Conservation (phyloP, 2,888 invertebrate species). For the Timema podura region DNA sequence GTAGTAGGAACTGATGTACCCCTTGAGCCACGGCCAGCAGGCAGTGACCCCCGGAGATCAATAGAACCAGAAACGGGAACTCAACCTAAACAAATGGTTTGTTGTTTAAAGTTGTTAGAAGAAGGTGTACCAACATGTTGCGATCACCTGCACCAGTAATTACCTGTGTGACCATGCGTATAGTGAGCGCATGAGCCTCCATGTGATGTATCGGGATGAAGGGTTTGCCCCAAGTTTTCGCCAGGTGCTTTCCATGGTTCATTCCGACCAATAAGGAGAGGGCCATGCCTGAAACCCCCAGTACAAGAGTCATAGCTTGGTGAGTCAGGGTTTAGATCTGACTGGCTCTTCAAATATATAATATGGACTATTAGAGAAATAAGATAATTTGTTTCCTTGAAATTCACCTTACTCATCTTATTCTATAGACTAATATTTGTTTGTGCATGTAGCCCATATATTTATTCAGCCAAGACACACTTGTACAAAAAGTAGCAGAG, state of each 20-base stretch:
- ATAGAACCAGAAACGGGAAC: slow-evolving; percentile 84
- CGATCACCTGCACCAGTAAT: too few relatives aligned
- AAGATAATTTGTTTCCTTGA: too few relatives aligned
- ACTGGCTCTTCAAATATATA: neutral
- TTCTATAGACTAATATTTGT: too few relatives aligned
- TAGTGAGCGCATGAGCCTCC: slow-evolving; percentile 95
- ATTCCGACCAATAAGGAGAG: slow-evolving; percentile 76
- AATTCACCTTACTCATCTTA: neutral
- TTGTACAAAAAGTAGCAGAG: neutral
- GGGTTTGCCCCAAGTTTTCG: slow-evolving; percentile 64
- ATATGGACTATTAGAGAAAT: slow-evolving; percentile 14
- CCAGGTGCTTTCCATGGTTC: slow-evolving; percentile 74
- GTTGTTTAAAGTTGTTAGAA: neutral
- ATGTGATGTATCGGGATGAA: slow-evolving; percentile 97
- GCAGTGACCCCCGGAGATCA: slow-evolving; percentile 94
- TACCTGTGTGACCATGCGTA: slow-evolving; percentile 66
- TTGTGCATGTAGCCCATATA: too few relatives aligned
- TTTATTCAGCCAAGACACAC: neutral
- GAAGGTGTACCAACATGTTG: too few relatives aligned
- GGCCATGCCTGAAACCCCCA: slow-evolving; percentile 56
- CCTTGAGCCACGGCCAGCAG: slow-evolving; percentile 69
- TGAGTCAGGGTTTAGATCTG: neutral
- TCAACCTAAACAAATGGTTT: slow-evolving; percentile 47
- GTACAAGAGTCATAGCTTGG: neutral
- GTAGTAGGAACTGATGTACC: slow-evolving; percentile 69